A percentile compares a stretch with the other conserved stretches of the same genome.
phyloP scores from a whole-genome alignment of 2,888 invertebrate genomes.

The Callinectes sapidus region DNA sequence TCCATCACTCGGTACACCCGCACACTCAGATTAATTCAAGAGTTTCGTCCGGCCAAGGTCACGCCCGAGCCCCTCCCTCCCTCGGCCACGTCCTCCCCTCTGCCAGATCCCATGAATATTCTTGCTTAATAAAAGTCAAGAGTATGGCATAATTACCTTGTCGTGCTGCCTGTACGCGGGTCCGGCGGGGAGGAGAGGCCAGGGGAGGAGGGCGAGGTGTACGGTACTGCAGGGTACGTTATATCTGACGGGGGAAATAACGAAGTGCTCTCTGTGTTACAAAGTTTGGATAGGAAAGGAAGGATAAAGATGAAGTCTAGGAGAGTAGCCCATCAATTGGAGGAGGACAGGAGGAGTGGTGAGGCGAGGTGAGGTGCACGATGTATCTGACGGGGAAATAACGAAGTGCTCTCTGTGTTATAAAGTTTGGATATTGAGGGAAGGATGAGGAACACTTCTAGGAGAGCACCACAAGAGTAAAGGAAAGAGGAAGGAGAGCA shows the following conservation, averaged over 20 bases:
- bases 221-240: neutral
- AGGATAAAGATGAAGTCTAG: neutral
- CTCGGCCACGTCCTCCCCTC: neutral
- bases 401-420: neutral
- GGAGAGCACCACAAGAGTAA: neutral
- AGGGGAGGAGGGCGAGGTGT: neutral
- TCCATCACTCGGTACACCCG: neutral
- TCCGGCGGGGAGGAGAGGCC: neutral
- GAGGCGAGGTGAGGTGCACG: neutral
- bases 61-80: neutral
- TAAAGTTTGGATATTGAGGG: neutral
- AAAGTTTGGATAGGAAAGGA: neutral
- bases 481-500: neutral
- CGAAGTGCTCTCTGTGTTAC: neutral
- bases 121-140: constrained; percentile 32
- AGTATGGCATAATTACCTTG: constrained; percentile 34
- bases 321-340: neutral
- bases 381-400: neutral
- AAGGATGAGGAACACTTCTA: neutral
- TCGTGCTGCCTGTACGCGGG: constrained; percentile 13
- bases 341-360: neutral
- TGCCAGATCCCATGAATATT: constrained; percentile 32
- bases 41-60: constrained; percentile 33
- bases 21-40: constrained; percentile 34
- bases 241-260: neutral